A percentile compares a stretch with the other conserved stretches of the same genome.
Evolutionary conservation across 2,797 vertebrate species (phyloP).

Genomic region (Acanthurus lineatus): DNA sequence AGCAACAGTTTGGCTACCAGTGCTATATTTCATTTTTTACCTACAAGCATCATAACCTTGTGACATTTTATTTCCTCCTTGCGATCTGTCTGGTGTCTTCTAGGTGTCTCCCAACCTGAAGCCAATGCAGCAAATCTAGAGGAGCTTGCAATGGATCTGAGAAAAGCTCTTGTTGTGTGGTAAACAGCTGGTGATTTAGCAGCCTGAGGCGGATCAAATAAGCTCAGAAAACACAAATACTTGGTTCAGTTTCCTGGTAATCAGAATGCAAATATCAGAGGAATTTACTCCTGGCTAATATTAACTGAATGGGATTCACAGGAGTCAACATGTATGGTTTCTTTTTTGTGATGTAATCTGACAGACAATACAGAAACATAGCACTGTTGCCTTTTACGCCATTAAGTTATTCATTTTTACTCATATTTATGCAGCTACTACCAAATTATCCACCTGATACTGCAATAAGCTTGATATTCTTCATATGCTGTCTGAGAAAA

Average conservation of each 20-base stretch:
- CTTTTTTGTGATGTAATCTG: not conserved
- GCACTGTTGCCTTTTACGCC: constrained; percentile 9
- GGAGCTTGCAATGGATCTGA: not conserved
- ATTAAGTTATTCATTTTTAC: constrained; percentile 15
- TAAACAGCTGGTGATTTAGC: constrained; percentile 4
- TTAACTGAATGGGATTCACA: constrained; percentile 14
- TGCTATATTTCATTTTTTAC: constrained; percentile 8
- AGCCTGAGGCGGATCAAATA: constrained; percentile 14
- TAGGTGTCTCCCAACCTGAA: constrained; percentile 93
- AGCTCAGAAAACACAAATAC: constrained; percentile 24
- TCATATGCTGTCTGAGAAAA: not conserved
- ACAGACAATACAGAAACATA: not conserved
- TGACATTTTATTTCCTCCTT: constrained; percentile 11
- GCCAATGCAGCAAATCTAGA: constrained; percentile 92
- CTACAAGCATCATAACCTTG: not conserved
- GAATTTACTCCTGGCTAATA: constrained; percentile 18
- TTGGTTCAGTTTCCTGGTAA: constrained; percentile 29
- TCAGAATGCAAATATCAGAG: constrained; percentile 29
- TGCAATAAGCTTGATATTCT: not conserved
- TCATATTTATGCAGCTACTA: constrained; percentile 25
- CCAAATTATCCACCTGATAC: constrained; percentile 29
- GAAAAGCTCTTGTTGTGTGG: constrained; percentile 4
- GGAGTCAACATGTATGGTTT: not conserved
- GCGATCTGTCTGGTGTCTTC: constrained; percentile 53
- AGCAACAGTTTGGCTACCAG: constrained; percentile 6